These are phyloP conservation scores for Clupea harengus DNA, from an alignment of 2,113 vertebrate species.

Conservation along the genomic window DNA sequence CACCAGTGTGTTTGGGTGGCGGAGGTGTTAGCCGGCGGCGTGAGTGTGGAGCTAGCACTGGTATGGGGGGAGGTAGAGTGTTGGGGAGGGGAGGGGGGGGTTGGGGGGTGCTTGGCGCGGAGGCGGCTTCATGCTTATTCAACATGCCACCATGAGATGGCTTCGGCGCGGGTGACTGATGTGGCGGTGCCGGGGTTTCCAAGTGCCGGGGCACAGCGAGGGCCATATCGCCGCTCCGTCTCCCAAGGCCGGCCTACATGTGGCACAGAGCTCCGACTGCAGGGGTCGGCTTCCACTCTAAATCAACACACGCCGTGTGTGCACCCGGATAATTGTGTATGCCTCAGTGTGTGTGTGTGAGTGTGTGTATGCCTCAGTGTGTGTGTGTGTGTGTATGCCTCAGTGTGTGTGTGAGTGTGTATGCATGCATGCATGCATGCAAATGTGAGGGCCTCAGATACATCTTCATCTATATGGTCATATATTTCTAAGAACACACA, in stretches of 20 bases:
- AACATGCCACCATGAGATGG: neutral
- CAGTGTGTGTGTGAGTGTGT: slow-evolving; percentile 42
- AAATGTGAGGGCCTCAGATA: too few relatives aligned
- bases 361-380: slow-evolving; percentile 23
- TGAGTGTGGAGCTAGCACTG: neutral
- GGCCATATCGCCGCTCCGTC: neutral
- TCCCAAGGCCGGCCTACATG: neutral
- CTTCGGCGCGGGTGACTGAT: neutral
- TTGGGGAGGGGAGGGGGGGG: neutral
- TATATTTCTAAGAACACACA: too few relatives aligned
- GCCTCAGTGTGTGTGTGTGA: slow-evolving; percentile 3
- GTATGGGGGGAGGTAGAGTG: neutral
- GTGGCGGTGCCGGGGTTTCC: neutral
- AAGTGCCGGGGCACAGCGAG: neutral
- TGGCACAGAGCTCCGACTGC: neutral
- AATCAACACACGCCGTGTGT: neutral
- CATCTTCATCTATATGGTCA: too few relatives aligned
- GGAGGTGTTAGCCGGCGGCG: slow-evolving; percentile 15
- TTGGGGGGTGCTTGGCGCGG: too few relatives aligned
- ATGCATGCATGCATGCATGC: neutral
- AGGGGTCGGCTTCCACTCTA: neutral
- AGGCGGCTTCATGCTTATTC: neutral
- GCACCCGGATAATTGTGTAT: neutral
- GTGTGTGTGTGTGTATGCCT: slow-evolving; percentile 9
- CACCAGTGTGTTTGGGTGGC: slow-evolving; percentile 20